Conservation (phyloP, 2,888 invertebrate genomes). For the Perizoma affinitatum region DNA sequence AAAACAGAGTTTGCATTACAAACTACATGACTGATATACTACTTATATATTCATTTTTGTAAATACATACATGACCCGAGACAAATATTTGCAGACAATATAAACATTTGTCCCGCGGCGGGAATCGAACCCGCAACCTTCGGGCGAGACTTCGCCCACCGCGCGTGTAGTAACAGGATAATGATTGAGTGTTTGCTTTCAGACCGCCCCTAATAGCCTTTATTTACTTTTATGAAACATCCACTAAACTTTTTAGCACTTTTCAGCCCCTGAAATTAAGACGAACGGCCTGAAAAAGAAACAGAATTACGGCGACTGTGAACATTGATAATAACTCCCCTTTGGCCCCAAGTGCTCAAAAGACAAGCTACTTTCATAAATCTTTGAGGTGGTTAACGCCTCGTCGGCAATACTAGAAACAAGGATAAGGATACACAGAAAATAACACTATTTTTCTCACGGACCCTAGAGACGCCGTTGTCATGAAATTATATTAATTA, state of each 20-base stretch:
- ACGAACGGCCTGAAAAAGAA: constrained; percentile 54
- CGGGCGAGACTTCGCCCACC: too few species aligned
- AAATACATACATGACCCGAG: too few species aligned
- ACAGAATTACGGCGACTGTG: constrained; percentile 60
- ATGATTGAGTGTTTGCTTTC: constrained; percentile 39
- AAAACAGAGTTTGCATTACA: too few species aligned
- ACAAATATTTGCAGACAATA: too few species aligned
- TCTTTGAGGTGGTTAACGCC: constrained; percentile 72
- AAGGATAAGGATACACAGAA: constrained; percentile 49
- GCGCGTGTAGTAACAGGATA: constrained; percentile 5
- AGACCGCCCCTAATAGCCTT: constrained; percentile 47
- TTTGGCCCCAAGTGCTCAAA: constrained; percentile 64
- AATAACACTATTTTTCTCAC: constrained; percentile 16
- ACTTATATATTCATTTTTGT: too few species aligned
- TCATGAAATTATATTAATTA: too few species aligned
- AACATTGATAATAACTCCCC: constrained; percentile 68
- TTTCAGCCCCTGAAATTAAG: constrained; percentile 58
- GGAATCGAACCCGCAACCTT: too few species aligned
- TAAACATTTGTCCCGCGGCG: too few species aligned
- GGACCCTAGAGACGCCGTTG: constrained; percentile 15
- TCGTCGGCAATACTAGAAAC: constrained; percentile 68
- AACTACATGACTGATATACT: too few species aligned
- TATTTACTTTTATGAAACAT: constrained; percentile 53
- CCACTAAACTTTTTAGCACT: constrained; percentile 43
- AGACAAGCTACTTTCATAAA: constrained; percentile 74